Percentiles rank a stretch among this genome's conserved stretches.
These are phyloP conservation scores for Eretmocerus hayati DNA, from an alignment of 2,888 invertebrate genomes.

Conservation along the genomic window DNA sequence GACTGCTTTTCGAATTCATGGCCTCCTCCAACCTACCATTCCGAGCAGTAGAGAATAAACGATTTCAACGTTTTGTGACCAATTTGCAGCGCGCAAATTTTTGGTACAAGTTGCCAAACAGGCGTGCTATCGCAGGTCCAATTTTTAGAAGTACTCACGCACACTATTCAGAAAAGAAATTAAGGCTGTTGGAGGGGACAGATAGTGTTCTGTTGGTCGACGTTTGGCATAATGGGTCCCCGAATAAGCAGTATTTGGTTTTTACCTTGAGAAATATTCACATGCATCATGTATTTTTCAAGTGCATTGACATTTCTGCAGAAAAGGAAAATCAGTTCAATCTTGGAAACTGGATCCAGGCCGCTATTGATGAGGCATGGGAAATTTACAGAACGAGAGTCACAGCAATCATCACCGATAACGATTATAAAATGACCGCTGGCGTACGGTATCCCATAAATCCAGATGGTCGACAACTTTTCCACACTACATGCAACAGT, in stretches of 20 bases:
- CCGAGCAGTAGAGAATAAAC: neutral
- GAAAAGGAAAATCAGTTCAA: neutral
- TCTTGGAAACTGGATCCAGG: neutral
- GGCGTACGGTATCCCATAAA: neutral
- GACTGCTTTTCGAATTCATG: neutral
- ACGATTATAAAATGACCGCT: neutral
- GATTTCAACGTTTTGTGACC: neutral
- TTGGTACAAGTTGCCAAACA: neutral
- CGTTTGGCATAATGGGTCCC: constrained; percentile 5
- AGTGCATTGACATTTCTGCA: neutral
- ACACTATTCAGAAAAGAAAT: neutral
- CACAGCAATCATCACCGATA: neutral
- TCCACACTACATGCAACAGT: constrained; percentile 2
- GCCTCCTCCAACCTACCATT: neutral
- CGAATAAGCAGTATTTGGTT: neutral
- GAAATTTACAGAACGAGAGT: neutral
- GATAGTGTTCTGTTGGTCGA: constrained; percentile 4
- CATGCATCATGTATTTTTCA: neutral
- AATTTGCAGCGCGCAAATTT: neutral
- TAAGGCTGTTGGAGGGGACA: neutral
- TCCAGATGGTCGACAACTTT: neutral
- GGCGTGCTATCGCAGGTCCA: neutral
- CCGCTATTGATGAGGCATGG: neutral
- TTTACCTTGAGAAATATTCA: constrained; percentile 1
- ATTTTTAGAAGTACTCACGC: neutral